Conservation (phyloP, 1,140 invertebrate species). For the Leptopilina clavipes region DNA sequence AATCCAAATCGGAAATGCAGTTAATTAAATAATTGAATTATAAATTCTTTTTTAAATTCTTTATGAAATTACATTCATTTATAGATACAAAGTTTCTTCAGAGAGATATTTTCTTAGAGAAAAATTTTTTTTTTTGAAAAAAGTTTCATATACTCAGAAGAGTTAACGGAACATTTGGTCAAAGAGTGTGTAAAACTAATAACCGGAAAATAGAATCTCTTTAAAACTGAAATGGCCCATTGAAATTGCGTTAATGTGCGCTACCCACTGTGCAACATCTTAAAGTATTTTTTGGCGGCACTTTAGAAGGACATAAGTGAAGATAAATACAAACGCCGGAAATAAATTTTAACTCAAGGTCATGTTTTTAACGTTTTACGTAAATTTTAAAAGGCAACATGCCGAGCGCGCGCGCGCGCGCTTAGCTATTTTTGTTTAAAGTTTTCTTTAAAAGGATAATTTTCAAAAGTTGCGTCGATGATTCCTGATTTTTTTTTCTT, state of each 20-base stretch:
- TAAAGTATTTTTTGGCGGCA: not conserved
- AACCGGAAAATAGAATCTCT: constrained; percentile 7
- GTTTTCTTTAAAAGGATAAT: not conserved
- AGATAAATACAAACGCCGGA: constrained; percentile 4
- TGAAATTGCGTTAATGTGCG: constrained; percentile 15
- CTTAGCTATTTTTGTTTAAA: not conserved
- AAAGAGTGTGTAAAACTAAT: constrained; percentile 15
- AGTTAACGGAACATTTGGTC: constrained; percentile 16
- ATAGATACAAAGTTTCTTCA: no score
- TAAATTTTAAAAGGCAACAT: constrained; percentile 17
- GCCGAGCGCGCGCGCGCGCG: not conserved
- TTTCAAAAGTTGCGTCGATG: not conserved
- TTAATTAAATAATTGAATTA: no score
- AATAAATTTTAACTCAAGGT: constrained; percentile 23
- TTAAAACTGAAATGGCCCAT: constrained; percentile 9
- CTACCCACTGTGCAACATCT: constrained; percentile 20
- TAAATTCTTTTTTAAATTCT: no score
- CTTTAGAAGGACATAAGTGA: constrained; percentile 21
- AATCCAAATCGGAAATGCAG: no score
- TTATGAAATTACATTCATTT: no score
- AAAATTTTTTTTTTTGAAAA: no score
- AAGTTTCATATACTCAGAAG: not conserved
- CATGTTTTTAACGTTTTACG: not conserved
- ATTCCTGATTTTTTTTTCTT: constrained; percentile 1
- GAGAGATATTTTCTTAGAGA: no score